phyloP scores from a whole-genome alignment of 2,797 vertebrate genomes.

The Tokudaia muenninki region DNA sequence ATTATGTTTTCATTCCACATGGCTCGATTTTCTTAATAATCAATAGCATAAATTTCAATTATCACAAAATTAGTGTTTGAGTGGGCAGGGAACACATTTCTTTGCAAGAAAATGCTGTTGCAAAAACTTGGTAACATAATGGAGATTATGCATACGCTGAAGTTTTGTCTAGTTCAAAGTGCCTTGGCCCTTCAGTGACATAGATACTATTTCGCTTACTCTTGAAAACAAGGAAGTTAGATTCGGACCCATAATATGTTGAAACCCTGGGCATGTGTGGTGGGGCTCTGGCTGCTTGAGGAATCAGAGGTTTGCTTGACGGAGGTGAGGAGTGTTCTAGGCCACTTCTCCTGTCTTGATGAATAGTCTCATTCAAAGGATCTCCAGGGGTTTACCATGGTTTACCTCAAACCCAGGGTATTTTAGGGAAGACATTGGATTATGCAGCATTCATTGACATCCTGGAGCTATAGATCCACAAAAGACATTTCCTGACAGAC shows the following conservation, averaged over 20 bases:
- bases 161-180: conserved; percentile 75
- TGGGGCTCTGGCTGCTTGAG: neutral
- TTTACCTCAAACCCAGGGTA: conserved; percentile 8
- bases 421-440: neutral
- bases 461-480: neutral
- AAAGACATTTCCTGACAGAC: conserved; percentile 30
- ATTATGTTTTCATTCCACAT: conserved; percentile 70
- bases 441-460: conserved; percentile 22
- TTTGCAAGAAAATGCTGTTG: conserved; percentile 71
- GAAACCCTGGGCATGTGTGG: neutral
- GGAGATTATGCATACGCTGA: neutral
- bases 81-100: conserved; percentile 74
- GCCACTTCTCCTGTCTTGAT: conserved; percentile 15
- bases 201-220: conserved; percentile 78
- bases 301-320: neutral
- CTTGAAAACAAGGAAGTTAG: conserved; percentile 79
- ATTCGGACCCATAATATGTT: neutral
- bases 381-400: neutral
- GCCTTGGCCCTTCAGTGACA: conserved; percentile 71
- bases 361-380: conserved; percentile 30
- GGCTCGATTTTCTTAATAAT: conserved; percentile 77
- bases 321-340: neutral
- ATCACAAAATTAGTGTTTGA: conserved; percentile 70
- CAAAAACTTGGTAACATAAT: conserved; percentile 68
- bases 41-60: conserved; percentile 72